phyloP scores from a whole-genome alignment of 2,888 invertebrate species.

The Pristionchus mayeri region DNA sequence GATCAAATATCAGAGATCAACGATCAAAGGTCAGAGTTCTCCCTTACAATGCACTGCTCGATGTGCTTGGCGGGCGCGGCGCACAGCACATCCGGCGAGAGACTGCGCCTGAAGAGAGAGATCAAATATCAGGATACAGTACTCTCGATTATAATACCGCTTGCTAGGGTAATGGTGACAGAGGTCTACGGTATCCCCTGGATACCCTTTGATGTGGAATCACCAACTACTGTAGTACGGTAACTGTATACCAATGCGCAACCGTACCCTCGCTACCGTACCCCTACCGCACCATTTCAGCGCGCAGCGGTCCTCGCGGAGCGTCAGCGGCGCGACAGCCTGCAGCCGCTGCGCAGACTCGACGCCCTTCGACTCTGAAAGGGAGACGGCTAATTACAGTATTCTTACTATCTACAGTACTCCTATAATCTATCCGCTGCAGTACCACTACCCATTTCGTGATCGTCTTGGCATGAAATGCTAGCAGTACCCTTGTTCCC shows the following conservation, averaged over 20 bases:
- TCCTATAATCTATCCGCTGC: neutral
- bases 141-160: too few relatives aligned
- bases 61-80: too few relatives aligned
- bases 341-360: neutral
- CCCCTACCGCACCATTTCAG: neutral
- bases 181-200: too few relatives aligned
- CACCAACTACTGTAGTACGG: neutral
- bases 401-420: neutral
- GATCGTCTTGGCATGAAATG: too few relatives aligned
- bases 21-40: neutral
- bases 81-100: too few relatives aligned
- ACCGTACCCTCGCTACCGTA: neutral
- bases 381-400: neutral
- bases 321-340: neutral
- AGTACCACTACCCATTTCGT: neutral
- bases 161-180: too few relatives aligned
- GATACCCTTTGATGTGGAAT: too few relatives aligned
- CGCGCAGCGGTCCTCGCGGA: neutral
- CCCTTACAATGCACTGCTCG: neutral
- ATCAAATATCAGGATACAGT: conserved; percentile 1
- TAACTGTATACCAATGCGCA: neutral
- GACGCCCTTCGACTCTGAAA: neutral
- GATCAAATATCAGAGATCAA: neutral
- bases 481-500: too few relatives aligned
- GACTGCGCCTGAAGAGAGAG: neutral